phyloP scores from a whole-genome alignment of 2,797 vertebrate species.

The Oreonectes daqikongensis region DNA sequence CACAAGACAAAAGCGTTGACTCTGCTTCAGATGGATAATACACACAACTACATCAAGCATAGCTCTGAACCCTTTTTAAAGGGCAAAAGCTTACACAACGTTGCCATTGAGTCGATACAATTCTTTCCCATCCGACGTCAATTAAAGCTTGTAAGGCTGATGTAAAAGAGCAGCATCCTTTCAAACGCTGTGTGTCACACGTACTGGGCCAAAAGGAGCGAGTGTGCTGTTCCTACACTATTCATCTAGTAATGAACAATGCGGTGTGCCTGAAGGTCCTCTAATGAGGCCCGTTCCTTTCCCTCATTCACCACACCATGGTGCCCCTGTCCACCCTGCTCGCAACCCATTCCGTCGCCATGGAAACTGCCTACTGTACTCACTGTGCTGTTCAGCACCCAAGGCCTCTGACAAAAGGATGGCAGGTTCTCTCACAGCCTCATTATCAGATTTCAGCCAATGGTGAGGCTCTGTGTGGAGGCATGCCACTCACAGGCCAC shows the following conservation, averaged over 20 bases:
- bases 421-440: constrained; percentile 56
- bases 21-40: constrained; percentile 5
- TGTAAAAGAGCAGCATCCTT: constrained; percentile 33
- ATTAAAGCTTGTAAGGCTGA: constrained; percentile 1
- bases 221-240: constrained; percentile 53
- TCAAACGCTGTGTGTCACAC: background rate
- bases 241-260: constrained; percentile 69
- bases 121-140: background rate
- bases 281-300: constrained; percentile 65
- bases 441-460: background rate
- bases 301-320: constrained; percentile 56
- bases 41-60: constrained; percentile 14
- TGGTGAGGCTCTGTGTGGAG: background rate
- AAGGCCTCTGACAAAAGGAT: constrained; percentile 53
- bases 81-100: constrained; percentile 8
- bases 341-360: constrained; percentile 65
- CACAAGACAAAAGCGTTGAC: constrained; percentile 53
- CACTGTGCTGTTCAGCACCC: constrained; percentile 54
- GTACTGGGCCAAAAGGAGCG: background rate
- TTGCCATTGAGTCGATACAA: background rate
- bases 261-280: constrained; percentile 61
- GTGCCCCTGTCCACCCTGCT: constrained; percentile 55
- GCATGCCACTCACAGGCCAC: background rate
- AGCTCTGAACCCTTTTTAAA: constrained; percentile 19
- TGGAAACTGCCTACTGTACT: constrained; percentile 65